Evolutionary conservation across 2,888 invertebrate genomes (phyloP).

Genomic region (Oscheius sp.): DNA sequence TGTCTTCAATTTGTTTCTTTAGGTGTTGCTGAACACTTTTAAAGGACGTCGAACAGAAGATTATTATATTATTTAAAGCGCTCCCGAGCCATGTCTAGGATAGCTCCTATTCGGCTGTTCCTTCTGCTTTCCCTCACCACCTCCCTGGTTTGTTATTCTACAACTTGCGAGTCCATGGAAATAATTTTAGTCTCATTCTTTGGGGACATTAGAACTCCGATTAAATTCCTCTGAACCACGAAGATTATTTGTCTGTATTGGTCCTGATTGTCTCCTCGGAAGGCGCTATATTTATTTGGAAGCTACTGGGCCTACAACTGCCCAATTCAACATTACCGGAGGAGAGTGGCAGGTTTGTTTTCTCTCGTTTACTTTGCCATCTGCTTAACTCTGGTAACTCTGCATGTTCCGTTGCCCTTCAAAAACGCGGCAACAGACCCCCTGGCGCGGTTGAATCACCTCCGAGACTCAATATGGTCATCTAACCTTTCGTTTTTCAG

Average conservation of each 20-base stretch:
- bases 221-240: neutral
- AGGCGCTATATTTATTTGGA: constrained; percentile 11
- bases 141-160: neutral
- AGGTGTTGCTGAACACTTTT: neutral
- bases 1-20: neutral
- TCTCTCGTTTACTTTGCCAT: no score
- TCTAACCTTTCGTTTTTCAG: constrained; percentile 9
- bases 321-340: constrained; percentile 8
- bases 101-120: neutral
- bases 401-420: neutral
- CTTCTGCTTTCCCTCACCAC: neutral
- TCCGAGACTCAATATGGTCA: neutral
- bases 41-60: no score
- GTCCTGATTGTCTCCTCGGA: constrained; percentile 24
- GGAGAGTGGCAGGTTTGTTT: constrained; percentile 20
- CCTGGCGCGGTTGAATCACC: neutral
- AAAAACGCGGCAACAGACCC: neutral
- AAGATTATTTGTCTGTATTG: constrained; percentile 6
- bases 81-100: neutral
- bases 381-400: neutral
- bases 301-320: neutral
- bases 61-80: neutral
- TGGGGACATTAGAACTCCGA: constrained; percentile 4
- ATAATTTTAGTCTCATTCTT: neutral
- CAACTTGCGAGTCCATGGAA: neutral